Evolutionary conservation across 2,113 vertebrate species (phyloP).

Genomic region (Trachemys scripta): DNA sequence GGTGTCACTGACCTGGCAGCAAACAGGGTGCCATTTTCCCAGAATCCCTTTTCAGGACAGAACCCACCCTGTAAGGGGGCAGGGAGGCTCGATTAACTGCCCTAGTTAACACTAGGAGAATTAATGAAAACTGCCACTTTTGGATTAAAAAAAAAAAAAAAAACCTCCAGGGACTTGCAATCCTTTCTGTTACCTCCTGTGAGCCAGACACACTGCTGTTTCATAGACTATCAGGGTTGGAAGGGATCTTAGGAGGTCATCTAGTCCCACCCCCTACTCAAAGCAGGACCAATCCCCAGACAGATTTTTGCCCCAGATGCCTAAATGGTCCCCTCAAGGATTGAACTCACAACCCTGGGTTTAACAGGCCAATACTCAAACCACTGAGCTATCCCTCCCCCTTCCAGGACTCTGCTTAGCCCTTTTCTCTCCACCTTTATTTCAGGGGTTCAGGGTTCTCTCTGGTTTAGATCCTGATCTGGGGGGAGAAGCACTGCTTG

Average conservation of each 20-base stretch:
- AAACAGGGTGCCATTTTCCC: neutral
- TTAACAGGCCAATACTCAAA: no score
- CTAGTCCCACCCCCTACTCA: no score
- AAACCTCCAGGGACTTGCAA: neutral
- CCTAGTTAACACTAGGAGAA: neutral
- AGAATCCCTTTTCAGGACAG: neutral
- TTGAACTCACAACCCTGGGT: no score
- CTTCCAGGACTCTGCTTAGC: neutral
- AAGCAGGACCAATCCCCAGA: no score
- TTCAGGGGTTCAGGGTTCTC: neutral
- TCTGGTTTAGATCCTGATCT: neutral
- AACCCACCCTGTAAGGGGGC: neutral
- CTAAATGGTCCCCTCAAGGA: no score
- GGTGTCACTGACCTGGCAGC: neutral
- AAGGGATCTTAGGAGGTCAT: no score
- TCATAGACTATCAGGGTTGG: no score
- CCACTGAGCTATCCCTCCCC: no score
- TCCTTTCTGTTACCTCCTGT: neutral
- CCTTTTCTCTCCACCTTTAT: neutral
- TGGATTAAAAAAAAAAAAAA: neutral
- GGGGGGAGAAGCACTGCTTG: neutral
- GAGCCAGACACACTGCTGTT: neutral
- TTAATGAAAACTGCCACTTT: neutral
- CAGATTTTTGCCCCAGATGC: no score
- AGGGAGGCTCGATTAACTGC: neutral